Evolutionary conservation across 2,113 vertebrate genomes (phyloP).

Genomic region (Brachyistius frenatus): DNA sequence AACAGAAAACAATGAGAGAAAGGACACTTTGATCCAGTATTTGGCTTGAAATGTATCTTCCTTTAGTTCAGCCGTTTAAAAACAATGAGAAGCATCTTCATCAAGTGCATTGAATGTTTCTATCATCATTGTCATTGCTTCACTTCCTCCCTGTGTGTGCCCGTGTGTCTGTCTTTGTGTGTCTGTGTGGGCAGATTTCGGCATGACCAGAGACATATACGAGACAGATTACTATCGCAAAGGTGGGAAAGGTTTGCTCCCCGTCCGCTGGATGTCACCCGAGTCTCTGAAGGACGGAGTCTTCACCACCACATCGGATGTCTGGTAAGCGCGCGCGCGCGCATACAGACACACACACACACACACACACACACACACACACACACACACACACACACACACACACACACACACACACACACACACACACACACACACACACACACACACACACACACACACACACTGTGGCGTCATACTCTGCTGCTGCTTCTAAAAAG

Average conservation of each 20-base stretch:
- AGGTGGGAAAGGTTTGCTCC: slow-evolving; percentile 96
- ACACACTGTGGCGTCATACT: not conserved
- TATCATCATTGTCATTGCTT: not conserved
- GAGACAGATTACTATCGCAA: slow-evolving; percentile 99
- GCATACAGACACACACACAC: not conserved
- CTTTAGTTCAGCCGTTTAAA: no score
- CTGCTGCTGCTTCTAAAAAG: not conserved
- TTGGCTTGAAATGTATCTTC: no score
- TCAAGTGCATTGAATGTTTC: not conserved
- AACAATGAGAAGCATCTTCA: not conserved
- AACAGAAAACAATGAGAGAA: not conserved
- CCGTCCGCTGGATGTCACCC: slow-evolving; percentile 98
- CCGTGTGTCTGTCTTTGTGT: slow-evolving; percentile 19
- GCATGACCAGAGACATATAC: slow-evolving; percentile 98
- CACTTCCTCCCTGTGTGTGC: not conserved
- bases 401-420: not conserved
- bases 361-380: not conserved
- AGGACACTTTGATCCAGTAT: not conserved
- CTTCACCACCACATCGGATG: slow-evolving; percentile 97
- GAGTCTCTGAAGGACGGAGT: slow-evolving; percentile 98
- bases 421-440: not conserved
- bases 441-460: slow-evolving; percentile 2
- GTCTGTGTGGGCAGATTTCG: slow-evolving; percentile 88
- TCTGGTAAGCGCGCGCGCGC: slow-evolving; percentile 97
- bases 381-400: slow-evolving; percentile 4